These are phyloP conservation scores for Isichthys henryi DNA, from an alignment of 2,113 vertebrate species.

Conservation along the genomic window DNA sequence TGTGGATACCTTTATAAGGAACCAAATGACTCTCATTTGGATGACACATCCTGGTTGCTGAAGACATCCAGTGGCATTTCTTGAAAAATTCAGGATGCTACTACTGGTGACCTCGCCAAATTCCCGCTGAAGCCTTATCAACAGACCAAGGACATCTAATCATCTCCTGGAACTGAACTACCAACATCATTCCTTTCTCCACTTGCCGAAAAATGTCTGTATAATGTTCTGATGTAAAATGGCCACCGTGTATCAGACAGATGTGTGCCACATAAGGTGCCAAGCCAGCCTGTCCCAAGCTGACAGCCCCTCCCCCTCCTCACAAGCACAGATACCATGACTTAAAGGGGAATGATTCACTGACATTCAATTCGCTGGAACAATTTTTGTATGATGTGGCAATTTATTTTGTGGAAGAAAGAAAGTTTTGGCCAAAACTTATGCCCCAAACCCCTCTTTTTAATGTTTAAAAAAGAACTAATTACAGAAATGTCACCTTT, in stretches of 20 bases:
- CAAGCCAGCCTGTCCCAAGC: not conserved
- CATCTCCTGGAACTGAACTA: not conserved
- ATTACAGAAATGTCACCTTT: slow-evolving; percentile 10
- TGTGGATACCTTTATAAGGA: not conserved
- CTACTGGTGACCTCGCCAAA: not conserved
- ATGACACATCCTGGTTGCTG: not conserved
- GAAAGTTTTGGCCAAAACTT: slow-evolving; percentile 13
- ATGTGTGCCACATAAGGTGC: not conserved
- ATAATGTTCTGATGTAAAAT: not conserved
- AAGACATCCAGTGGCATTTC: not conserved
- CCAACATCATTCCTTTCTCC: not conserved
- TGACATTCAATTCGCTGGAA: slow-evolving; percentile 28
- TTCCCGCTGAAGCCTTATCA: not conserved
- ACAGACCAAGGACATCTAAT: not conserved
- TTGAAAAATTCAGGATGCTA: not conserved
- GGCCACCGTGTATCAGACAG: not conserved
- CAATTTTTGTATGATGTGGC: slow-evolving; percentile 28
- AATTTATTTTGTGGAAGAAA: slow-evolving; percentile 31
- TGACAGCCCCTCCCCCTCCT: not conserved
- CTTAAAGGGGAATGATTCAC: slow-evolving; percentile 25
- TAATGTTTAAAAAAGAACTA: slow-evolving; percentile 1
- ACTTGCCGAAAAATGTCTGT: not conserved
- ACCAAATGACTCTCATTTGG: not conserved
- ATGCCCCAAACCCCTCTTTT: not conserved
- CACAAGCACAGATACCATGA: slow-evolving; percentile 23